These are phyloP conservation scores for Tinea pellionella DNA, from an alignment of 2,888 invertebrate genomes.

Conservation along the genomic window DNA sequence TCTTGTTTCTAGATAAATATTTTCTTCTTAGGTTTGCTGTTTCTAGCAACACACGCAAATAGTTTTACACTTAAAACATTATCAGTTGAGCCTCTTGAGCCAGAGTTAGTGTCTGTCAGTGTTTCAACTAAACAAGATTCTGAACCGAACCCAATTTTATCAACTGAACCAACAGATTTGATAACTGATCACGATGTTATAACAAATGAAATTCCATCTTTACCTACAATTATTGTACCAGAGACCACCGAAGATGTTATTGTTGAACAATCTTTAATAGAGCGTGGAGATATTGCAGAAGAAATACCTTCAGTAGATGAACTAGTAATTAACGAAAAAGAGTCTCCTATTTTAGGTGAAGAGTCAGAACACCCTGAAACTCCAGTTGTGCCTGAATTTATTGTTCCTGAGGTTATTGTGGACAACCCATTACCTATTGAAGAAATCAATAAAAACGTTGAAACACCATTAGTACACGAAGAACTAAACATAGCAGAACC, in stretches of 20 bases:
- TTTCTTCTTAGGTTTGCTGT: neutral
- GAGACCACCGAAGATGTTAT: neutral
- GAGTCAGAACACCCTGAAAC: constrained; percentile 14
- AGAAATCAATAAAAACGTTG: neutral
- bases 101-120: neutral
- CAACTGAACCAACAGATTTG: neutral
- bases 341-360: neutral
- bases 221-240: neutral
- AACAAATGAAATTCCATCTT: neutral
- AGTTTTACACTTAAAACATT: neutral
- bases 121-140: neutral
- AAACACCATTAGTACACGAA: neutral
- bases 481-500: neutral
- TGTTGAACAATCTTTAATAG: neutral
- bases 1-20: neutral
- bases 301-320: constrained; percentile 4
- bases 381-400: constrained; percentile 9
- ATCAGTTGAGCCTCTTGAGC: neutral
- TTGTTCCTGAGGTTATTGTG: constrained; percentile 9
- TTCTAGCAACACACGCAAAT: neutral
- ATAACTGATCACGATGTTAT: neutral
- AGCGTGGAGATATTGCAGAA: neutral
- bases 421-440: constrained; percentile 1
- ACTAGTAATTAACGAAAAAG: neutral
- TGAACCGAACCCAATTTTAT: neutral